A percentile compares a stretch with the other conserved stretches of the same genome.
These are phyloP conservation scores for Clytia hemisphaerica DNA, from an alignment of 30 jellyfish, hydroid and myxozoan species.

Conservation along the genomic window DNA sequence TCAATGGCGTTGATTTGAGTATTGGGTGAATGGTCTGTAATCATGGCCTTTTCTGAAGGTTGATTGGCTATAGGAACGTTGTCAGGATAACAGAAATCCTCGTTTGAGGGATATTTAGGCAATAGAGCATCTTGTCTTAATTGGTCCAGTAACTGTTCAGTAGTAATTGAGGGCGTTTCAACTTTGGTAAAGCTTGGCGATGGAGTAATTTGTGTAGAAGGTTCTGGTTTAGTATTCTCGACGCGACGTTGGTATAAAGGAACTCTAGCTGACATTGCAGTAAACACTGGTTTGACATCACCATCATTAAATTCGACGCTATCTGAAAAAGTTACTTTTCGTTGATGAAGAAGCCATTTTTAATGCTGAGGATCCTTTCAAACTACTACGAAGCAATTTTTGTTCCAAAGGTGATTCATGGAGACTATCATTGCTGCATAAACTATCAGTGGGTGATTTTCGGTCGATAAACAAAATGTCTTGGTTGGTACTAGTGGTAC, in stretches of 20 bases:
- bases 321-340: constrained; percentile 65
- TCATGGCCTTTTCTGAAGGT: too few species aligned
- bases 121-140: neutral
- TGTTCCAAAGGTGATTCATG: constrained; percentile 13
- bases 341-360: too few species aligned
- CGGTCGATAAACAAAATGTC: neutral
- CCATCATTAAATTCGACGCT: constrained; percentile 90
- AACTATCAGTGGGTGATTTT: constrained; percentile 16
- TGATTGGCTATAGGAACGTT: constrained; percentile 29
- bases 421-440: constrained; percentile 63
- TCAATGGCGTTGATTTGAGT: too few species aligned
- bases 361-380: too few species aligned
- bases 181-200: neutral
- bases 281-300: neutral
- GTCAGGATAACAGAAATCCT: constrained; percentile 62
- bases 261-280: constrained; percentile 1
- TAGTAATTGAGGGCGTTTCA: neutral
- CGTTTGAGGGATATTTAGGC: constrained; percentile 14
- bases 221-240: neutral
- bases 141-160: constrained; percentile 20
- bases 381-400: constrained; percentile 43
- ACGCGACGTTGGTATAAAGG: constrained; percentile 4
- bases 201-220: neutral
- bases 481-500: neutral
- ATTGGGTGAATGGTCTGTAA: too few species aligned